Evolutionary conservation across 2,797 vertebrate genomes (phyloP), one percentile per base, ranked within the genome.

Genomic region (Alauda arvensis): DNA sequence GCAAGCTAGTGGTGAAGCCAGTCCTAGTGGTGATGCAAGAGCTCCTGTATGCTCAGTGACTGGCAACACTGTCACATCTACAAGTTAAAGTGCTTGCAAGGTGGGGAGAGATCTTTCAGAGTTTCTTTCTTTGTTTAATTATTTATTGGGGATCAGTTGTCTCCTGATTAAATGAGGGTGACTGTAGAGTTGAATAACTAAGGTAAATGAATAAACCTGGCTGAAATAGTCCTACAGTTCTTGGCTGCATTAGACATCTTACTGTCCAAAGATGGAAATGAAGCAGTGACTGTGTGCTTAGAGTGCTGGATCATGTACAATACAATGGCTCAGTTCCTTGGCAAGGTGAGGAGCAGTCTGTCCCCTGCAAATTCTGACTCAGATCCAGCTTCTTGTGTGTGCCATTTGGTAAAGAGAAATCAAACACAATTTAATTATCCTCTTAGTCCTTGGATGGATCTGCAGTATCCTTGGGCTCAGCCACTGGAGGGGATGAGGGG

Each of bases 371-470:
- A 77, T 85, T 18, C 76, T 89, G 79, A 71, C 37, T 85, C 51
- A 71, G 37, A 40, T 90, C 55, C 74, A 80, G 56, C 33, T 62
- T 77, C 51, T 61, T 71, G 9, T 51, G 20, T 40, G 62, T 83
- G 74, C 55, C 85, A 71, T 80, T 91, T 89, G 16, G n/a, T 88
- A 85, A 86, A 74, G 66, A 59, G 55, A 77, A 90, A 56, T 74
- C 31, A 81, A 89, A 65, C 8, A 8, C 33, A 18, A 19, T 90
- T 77, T 89, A 89, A 87, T 94, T 90, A 83, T 83, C 46, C 40
- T 66, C 16, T 76, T 91, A 90, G 71, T 52, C 60, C 65, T 82
- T 92, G 78, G 63, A 71, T 71, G 34, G 61, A 4, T 62, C 43
- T 83, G 51, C 77, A 45, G 40, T 67, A 52, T 86, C n/a, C 52